Evolutionary conservation across 2,888 invertebrate species (phyloP), one percentile per base, ranked within the genome.

Genomic region (Phrixothrix hirtus): DNA sequence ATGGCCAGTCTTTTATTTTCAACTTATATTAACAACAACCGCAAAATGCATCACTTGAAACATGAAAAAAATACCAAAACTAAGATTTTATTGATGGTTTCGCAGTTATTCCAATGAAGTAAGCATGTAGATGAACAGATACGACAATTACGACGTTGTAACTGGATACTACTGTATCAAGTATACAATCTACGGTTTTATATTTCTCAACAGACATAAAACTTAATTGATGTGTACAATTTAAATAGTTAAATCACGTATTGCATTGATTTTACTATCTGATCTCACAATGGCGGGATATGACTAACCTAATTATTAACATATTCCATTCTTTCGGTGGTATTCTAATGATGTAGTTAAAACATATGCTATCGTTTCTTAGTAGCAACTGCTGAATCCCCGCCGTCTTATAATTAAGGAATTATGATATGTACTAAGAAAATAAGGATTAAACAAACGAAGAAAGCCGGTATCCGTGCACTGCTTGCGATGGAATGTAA

Each of bases 191-290:
- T 27, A 11, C 6, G 12, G 15, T 32, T 34, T 43, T 34, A 34
- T 43, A 27, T 45, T 36, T 29, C 45, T 9, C 29, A 26, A 34
- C 27, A 13, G 43, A 43, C 43, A 44, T 44, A 44, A 35, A 35
- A 35, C 13, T 44, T 44, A 44, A 44, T 44, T 35, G 43, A 35
- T 35, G 27, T 27, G 44, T 35, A 16, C 35, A 26, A 35, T 27
- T 35, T 35, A 9, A 35, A 29, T 13, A 25, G 27, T 29, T 35
- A 31, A 31, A 11, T 31, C 7, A 7, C 31, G 5, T 11, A 7
- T 31, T 21, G 21, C 7, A 21, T 21, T 21, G 7, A 21, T 5
- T 21, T 21, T 21, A 3, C 7, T 7, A 7, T 21, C 7, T 7
- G 21, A 21, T 21, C 7, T 21, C 21, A 21, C 21, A 21, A 5